Evolutionary conservation across 2,113 vertebrate species (phyloP), one percentile per base, ranked within the genome.

Genomic region (Ptyas mucosa): DNA sequence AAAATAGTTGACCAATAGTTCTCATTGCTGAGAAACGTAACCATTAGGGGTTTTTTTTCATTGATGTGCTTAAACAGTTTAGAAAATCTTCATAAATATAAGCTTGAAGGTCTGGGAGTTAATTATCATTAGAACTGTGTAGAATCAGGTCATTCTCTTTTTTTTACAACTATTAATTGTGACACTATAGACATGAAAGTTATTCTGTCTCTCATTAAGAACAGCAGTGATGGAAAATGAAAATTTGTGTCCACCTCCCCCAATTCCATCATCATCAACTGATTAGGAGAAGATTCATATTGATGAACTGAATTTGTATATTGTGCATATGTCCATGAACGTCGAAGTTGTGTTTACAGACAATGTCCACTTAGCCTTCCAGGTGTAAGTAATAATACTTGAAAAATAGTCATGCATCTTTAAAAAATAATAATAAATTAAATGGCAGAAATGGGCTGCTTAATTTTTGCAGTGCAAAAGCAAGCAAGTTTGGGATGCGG

Each of bases 341-440:
- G 95, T 94, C 92, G 93, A 95, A 96, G 96, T 93, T 90, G 95
- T 94, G 94, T 96, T 96, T 95, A 95, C 90, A 90, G 95, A 96
- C 95, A 94, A 92, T 93, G 94, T 95, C 95, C 94, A 95, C 93
- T 92, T 87, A 95, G 91, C 94, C 46, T 92, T 92, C 92, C 95
- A 94, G 92, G 94, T 95, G 93, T 91, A 93, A 96, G n/a, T n/a
- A 94, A 94, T 89, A 69, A 90, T 93, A n/a, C 23, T 95, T 21
- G 95, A 91, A 88, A 91, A 95, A 95, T 95, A 96, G 55, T 54
- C 90, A 58, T 93, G 89, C 90, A 34, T 90, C 1, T 12, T 85
- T 51, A 9, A 46, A 34, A 57, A 29, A 46, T 26, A 8, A 69
- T 69, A 69, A 69, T 5, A 24, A 55, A 75, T 39, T 39, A 81